These are phyloP conservation scores for Bubalus kerabau DNA, from an alignment of 2,113 vertebrate genomes.

Conservation along the genomic window DNA sequence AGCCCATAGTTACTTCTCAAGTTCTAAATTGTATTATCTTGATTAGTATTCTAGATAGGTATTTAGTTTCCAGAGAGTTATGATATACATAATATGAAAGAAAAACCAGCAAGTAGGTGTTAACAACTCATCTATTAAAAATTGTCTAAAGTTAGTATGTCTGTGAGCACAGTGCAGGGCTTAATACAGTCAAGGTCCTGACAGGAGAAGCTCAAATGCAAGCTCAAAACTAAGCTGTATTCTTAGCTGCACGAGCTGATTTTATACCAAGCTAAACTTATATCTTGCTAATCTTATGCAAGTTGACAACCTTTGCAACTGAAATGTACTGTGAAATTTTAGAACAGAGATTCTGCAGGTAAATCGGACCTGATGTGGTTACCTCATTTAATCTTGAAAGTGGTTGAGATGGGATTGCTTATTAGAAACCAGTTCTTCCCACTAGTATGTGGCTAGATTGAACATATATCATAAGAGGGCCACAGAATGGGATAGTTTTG, in stretches of 20 bases:
- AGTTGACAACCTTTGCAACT: neutral
- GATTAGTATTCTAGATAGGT: neutral
- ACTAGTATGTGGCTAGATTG: neutral
- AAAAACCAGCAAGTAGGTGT: neutral
- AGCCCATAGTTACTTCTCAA: neutral
- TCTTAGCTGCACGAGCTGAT: neutral
- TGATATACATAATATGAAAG: neutral
- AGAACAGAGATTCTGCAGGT: neutral
- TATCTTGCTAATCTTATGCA: neutral
- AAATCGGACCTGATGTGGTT: neutral
- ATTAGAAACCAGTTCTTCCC: neutral
- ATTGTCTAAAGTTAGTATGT: neutral
- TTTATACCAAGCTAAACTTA: neutral
- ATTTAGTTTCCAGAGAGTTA: neutral
- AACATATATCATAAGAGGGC: neutral
- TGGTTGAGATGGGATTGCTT: neutral
- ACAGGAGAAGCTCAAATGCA: neutral
- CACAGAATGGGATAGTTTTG: neutral
- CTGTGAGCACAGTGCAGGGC: neutral
- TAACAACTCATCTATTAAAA: neutral
- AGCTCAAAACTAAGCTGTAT: neutral
- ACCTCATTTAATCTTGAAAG: neutral
- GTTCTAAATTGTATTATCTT: neutral
- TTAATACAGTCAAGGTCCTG: neutral
- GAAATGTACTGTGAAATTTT: neutral